These are phyloP conservation scores for Morus bassanus DNA, from an alignment of 2,797 vertebrate species.

Conservation along the genomic window DNA sequence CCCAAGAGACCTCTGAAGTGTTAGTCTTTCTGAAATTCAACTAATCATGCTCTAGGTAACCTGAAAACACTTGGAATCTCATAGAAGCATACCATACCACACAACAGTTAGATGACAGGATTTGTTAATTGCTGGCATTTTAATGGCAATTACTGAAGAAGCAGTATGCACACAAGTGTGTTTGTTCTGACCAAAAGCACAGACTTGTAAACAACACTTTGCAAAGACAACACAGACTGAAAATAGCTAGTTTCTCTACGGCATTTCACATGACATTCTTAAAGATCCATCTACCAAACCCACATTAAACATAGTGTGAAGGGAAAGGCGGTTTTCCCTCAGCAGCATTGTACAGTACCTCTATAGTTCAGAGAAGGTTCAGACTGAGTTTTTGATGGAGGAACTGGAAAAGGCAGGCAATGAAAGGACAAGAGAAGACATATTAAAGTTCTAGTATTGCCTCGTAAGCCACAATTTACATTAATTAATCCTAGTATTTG, in stretches of 20 bases:
- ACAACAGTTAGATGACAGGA: not conserved
- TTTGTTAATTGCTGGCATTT: not conserved
- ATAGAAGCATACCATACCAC: not conserved
- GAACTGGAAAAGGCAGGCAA: conserved; percentile 83
- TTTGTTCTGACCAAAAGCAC: not conserved
- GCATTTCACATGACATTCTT: not conserved
- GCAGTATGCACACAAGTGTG: not conserved
- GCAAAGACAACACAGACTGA: not conserved
- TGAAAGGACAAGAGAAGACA: conserved; percentile 38
- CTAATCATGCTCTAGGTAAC: not conserved
- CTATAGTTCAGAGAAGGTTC: conserved; percentile 86
- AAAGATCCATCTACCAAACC: not conserved
- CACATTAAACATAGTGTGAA: not conserved
- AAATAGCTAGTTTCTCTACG: not conserved
- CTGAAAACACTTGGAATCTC: not conserved
- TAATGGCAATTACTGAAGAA: not conserved
- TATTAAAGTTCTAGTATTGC: not conserved
- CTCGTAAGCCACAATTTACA: not conserved
- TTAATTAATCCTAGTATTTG: not conserved
- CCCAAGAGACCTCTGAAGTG: not conserved
- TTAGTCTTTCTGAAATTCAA: not conserved
- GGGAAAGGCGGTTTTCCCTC: not conserved
- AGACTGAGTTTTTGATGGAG: conserved; percentile 91
- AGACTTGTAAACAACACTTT: not conserved
- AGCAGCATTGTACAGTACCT: conserved; percentile 81